Evolutionary conservation across 2,888 invertebrate genomes (phyloP), one percentile per base, ranked within the genome.

Genomic region (Xanthia icteritia): DNA sequence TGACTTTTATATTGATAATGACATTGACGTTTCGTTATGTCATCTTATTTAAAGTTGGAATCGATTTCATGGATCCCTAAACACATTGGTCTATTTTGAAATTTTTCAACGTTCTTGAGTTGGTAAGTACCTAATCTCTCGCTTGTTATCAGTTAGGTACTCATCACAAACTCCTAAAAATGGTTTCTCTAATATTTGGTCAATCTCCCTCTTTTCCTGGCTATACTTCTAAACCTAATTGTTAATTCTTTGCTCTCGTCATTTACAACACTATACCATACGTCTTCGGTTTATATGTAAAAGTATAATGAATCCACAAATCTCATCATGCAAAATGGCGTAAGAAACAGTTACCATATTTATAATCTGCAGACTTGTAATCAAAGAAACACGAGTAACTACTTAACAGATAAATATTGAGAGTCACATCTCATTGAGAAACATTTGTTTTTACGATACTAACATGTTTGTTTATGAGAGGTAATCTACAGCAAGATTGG

Each of bases 371-470:
- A 58, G 67, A 56, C 17, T 76, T 58, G 65, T 39, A 79, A 76
- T 83, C 74, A 72, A 76, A 36, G 65, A 45, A 5, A 36, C 39
- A 58, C 11, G 68, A 85, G 66, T 68, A 68, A 82, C 39, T 48
- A 71, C 48, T 31, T 56, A 2, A 60, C 58, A 0, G 15, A 82
- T 84, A 77, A 77, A 84, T 15, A 73, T 75, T 39, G 42, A 20
- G 39, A 73, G 65, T 64, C 8, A 36, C 39, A 76, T 58, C 56
- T 77, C 27, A 65, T 69, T 75, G 68, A 54, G 72, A 70, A 73
- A 79, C 77, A 84, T 86, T 76, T 56, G 51, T 79, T 81, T 84
- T 77, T 81, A 82, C 71, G 82, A 79, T 58, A 79, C 76, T 86
- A 54, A 8, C 70, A 60, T 71, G 66, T 72, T 77, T 70, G 61